Evolutionary conservation across 2,113 vertebrate genomes (phyloP).

Genomic region (Osmerus mordax): DNA sequence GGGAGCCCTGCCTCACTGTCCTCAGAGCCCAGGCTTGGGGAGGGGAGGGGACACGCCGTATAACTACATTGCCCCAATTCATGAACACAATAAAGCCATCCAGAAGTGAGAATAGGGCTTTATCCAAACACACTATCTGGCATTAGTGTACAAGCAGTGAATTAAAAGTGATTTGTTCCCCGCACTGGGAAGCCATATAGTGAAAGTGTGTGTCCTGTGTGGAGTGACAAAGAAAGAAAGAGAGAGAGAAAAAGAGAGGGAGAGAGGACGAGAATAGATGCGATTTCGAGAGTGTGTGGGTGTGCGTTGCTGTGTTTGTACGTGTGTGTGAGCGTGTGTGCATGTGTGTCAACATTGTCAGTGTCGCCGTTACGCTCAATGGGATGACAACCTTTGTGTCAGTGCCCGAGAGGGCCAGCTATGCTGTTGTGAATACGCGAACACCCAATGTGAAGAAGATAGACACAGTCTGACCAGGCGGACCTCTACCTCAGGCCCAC

Average conservation of each 20-base stretch:
- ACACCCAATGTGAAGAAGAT: background rate
- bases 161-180: constrained; percentile 36
- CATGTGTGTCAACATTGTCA: constrained; percentile 34
- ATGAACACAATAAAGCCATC: constrained; percentile 19
- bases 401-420: background rate
- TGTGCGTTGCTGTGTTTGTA: background rate
- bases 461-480: background rate
- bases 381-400: background rate
- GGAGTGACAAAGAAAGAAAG: too few species aligned
- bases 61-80: constrained; percentile 14
- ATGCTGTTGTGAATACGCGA: constrained; percentile 3
- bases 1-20: constrained; percentile 13
- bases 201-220: constrained; percentile 12
- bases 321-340: background rate
- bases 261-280: background rate
- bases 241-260: background rate
- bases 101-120: constrained; percentile 11
- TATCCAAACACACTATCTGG: background rate
- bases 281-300: background rate
- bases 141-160: background rate
- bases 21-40: background rate
- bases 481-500: constrained; percentile 7
- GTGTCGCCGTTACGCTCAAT: background rate
- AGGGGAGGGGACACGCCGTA: constrained; percentile 21
- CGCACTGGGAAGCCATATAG: background rate